A percentile compares a stretch with the other conserved stretches of the same genome.
Evolutionary conservation across 2,888 invertebrate species (phyloP).

Genomic region (Lycophotia porphyrea): DNA sequence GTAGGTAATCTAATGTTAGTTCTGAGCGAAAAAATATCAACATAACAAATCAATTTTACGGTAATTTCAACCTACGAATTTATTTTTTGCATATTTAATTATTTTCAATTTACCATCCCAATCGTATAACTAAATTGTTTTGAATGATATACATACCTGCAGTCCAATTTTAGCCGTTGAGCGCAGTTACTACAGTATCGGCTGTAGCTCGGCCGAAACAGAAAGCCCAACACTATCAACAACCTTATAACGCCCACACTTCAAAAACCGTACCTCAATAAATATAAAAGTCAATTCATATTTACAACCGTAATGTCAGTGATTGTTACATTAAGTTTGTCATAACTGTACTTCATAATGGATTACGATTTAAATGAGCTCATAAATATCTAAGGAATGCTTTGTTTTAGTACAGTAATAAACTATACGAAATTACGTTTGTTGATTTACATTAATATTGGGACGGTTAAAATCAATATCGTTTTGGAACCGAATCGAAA

Average conservation of each 20-base stretch:
- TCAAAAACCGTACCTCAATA: conserved; percentile 28
- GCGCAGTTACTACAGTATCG: background rate
- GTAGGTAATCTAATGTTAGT: background rate
- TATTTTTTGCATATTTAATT: background rate
- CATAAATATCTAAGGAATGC: conserved; percentile 20
- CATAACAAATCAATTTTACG: background rate
- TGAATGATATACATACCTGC: background rate
- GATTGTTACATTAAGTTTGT: conserved; percentile 43
- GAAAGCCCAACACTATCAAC: conserved; percentile 27
- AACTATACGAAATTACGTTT: conserved; percentile 34
- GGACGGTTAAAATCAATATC: background rate
- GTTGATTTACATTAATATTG: conserved; percentile 7
- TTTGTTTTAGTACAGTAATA: conserved; percentile 42
- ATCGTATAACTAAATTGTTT: background rate
- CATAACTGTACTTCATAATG: conserved; percentile 38
- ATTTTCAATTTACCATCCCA: background rate
- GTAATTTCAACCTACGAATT: background rate
- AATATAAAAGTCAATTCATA: conserved; percentile 54
- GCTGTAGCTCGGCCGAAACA: conserved; percentile 11
- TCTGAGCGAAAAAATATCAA: background rate
- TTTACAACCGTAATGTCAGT: conserved; percentile 40
- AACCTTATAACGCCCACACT: conserved; percentile 30
- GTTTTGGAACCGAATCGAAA: background rate
- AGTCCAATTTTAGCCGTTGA: background rate
- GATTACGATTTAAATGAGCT: conserved; percentile 33